phyloP scores from a whole-genome alignment of 2,797 vertebrate species.

The Xenentodon cancila region DNA sequence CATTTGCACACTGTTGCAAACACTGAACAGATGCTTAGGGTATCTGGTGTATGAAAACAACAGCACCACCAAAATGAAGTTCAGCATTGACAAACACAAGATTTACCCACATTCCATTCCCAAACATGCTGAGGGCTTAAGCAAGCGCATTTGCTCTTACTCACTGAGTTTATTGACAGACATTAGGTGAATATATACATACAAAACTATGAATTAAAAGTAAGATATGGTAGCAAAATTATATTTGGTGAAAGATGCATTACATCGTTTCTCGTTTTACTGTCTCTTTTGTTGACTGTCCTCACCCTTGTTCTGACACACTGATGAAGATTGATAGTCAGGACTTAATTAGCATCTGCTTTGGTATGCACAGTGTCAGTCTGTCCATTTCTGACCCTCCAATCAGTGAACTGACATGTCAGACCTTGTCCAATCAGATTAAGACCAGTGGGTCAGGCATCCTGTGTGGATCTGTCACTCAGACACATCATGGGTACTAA shows the following conservation, averaged over 20 bases:
- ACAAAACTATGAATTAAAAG: background rate
- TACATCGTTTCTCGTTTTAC: background rate
- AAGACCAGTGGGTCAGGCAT: slow-evolving; percentile 61
- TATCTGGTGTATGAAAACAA: background rate
- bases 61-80: background rate
- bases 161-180: background rate
- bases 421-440: slow-evolving; percentile 78
- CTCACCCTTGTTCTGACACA: slow-evolving; percentile 5
- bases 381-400: slow-evolving; percentile 61
- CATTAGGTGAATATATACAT: background rate
- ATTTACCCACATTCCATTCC: background rate
- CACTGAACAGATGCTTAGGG: slow-evolving; percentile 1
- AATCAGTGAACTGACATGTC: slow-evolving; percentile 74
- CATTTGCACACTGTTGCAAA: slow-evolving; percentile 5
- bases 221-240: background rate
- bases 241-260: background rate
- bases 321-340: slow-evolving; percentile 74
- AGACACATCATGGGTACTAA: slow-evolving; percentile 39
- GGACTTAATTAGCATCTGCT: slow-evolving; percentile 79
- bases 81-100: background rate
- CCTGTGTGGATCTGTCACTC: slow-evolving; percentile 74
- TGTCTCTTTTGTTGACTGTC: slow-evolving; percentile 6
- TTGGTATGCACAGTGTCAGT: slow-evolving; percentile 65
- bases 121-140: no score
- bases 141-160: background rate